Base-by-base conservation (phyloP, 35 echinoderm and acorn worm species). In the Ophiothrix spiculata region DNA sequence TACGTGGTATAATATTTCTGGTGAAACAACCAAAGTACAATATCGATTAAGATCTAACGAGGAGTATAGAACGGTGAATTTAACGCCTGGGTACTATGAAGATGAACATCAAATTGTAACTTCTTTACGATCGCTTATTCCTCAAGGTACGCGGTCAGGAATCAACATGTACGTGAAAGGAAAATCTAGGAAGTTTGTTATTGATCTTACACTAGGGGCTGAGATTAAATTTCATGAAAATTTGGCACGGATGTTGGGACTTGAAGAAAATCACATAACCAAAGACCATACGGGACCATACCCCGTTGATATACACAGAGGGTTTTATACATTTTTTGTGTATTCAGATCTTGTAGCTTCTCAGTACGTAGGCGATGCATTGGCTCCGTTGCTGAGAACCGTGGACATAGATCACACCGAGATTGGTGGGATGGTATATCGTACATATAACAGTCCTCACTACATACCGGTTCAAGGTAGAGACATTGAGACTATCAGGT, bases 281-380 rank as follows among this genome's bases (percentile, higher is more conserved):
- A 19, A 37, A 81, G 13, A 38, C 37, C 10, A 77, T 21, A 17
- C 21, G n/a, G 0, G 76, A 36, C 13, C 31, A 76, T 25, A 8
- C 21, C 0, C 36, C 56, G 12, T 37, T 21, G 64, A 15, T 1
- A 39, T n/a, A 75, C 83, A 56, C 1, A 56, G 1, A 56, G n/a
- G 40, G 31, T 84, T 91, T 42, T 78, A 90, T 39, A 33, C 35
- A 3, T 21, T 83, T 4, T 81, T 75, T 73, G 36, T 89, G 6
- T 83, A 89, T 31, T n/a, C 87, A 3, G 60, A 83, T 64, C 64
- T 83, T 40, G 31, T 88, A 2, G 73, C 74, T 4, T 56, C 73
- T 82, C 79, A 89, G 29, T 0, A 80, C 33, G 87, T 83, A 40
- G 91, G 91, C 17, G 89, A 91, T 36, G 74, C 56, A 2, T 15